Conservation (phyloP, 2,113 vertebrate genomes). For the Eubucco bourcierii region DNA sequence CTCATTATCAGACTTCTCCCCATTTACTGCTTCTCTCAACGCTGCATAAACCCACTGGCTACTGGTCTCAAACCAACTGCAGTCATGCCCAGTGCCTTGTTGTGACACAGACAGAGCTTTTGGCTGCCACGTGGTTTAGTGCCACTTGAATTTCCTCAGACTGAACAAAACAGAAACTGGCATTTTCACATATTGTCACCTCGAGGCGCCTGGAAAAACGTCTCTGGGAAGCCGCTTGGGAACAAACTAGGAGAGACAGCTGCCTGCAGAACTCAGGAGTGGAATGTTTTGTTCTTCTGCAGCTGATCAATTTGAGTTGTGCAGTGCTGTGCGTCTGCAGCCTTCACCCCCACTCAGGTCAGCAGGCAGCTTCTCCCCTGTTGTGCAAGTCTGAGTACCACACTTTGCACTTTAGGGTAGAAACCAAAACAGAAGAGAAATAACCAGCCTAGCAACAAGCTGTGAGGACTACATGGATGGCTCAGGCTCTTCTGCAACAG, state of each 20-base stretch:
- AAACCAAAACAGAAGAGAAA: background rate
- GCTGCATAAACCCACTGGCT: background rate
- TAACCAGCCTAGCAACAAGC: background rate
- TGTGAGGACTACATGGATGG: background rate
- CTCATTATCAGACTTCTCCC: background rate
- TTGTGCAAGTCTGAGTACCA: accelerated
- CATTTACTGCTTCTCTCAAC: background rate
- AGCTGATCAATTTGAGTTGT: background rate
- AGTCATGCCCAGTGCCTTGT: background rate
- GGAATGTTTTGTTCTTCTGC: background rate
- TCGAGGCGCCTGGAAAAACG: background rate
- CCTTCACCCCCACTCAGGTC: background rate
- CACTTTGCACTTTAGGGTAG: background rate
- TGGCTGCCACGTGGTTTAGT: background rate
- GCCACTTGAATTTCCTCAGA: background rate
- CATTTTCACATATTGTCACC: background rate
- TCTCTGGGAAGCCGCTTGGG: background rate
- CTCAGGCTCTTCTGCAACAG: background rate
- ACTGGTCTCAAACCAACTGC: background rate
- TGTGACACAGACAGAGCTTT: background rate
- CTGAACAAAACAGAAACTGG: background rate
- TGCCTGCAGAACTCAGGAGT: background rate
- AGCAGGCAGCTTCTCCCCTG: background rate
- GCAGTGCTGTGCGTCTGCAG: background rate
- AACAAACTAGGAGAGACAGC: slow-evolving; percentile 18